These are phyloP conservation scores for Blastobasis lacticolella DNA, from an alignment of 2,888 invertebrate genomes.

Conservation along the genomic window DNA sequence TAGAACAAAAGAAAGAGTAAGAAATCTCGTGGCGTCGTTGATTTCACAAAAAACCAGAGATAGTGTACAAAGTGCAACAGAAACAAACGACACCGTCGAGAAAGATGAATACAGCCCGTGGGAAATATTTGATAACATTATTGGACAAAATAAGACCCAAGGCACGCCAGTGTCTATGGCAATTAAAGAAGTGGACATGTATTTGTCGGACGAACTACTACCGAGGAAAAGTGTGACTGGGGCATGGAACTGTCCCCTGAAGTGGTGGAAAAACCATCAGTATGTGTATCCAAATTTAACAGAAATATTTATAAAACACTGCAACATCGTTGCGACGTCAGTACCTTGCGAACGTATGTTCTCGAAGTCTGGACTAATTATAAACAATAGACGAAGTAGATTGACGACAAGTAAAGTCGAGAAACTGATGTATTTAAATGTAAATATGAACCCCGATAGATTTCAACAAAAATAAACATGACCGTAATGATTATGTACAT, in stretches of 20 bases:
- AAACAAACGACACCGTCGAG: no score
- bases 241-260: conserved; percentile 4
- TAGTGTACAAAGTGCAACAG: no score
- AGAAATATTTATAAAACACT: conserved; percentile 1
- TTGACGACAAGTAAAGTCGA: conserved; percentile 5
- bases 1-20: neutral
- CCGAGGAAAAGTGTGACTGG: conserved; percentile 5
- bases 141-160: neutral
- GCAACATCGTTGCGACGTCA: conserved; percentile 8
- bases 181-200: conserved; percentile 15
- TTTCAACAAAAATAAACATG: no score
- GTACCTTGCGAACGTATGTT: conserved; percentile 11
- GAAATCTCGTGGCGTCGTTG: neutral
- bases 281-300: neutral
- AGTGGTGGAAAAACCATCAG: conserved; percentile 10
- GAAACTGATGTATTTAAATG: conserved; percentile 6
- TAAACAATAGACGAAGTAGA: conserved; percentile 4
- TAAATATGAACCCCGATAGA: no score
- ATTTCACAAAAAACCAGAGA: neutral
- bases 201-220: conserved; percentile 9
- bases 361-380: conserved; percentile 6
- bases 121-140: neutral
- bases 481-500: no score
- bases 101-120: no score
- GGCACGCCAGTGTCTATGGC: conserved; percentile 5